These are phyloP conservation scores for Callospermophilus lateralis DNA, from an alignment of 2,113 vertebrate species.

Conservation along the genomic window DNA sequence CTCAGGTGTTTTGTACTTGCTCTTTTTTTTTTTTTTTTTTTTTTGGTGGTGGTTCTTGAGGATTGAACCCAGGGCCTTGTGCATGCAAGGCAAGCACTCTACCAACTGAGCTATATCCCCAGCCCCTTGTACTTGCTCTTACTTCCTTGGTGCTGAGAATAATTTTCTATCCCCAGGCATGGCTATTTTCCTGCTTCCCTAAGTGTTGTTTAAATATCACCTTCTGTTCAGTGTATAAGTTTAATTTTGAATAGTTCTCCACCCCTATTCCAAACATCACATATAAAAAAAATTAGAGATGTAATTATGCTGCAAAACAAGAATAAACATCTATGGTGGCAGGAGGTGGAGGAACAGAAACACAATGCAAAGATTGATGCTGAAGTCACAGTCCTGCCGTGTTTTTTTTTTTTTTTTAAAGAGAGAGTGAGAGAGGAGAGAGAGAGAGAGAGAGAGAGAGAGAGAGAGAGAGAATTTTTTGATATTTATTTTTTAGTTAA, in stretches of 20 bases:
- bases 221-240: neutral
- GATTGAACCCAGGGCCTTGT: too few relatives aligned
- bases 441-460: too few relatives aligned
- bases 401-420: too few relatives aligned
- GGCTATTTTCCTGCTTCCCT: neutral
- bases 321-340: neutral
- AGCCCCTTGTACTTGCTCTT: neutral
- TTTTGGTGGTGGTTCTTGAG: too few relatives aligned
- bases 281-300: conserved; percentile 66
- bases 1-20: neutral
- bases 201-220: conserved; percentile 12
- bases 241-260: conserved; percentile 22
- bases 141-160: neutral
- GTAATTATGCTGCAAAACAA: conserved; percentile 41
- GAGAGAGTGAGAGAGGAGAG: too few relatives aligned
- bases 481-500: too few relatives aligned
- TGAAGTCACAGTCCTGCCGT: neutral
- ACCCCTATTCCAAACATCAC: neutral
- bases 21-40: too few relatives aligned
- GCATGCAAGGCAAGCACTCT: too few relatives aligned
- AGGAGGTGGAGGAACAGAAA: neutral
- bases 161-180: neutral
- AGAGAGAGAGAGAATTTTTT: too few relatives aligned
- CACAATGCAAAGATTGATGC: neutral
- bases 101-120: too few relatives aligned